Evolutionary conservation across 30 jellyfish, hydroid and myxozoan genomes (phyloP), one percentile per base, ranked within the genome.

Genomic region (Catostylus mosaicus): DNA sequence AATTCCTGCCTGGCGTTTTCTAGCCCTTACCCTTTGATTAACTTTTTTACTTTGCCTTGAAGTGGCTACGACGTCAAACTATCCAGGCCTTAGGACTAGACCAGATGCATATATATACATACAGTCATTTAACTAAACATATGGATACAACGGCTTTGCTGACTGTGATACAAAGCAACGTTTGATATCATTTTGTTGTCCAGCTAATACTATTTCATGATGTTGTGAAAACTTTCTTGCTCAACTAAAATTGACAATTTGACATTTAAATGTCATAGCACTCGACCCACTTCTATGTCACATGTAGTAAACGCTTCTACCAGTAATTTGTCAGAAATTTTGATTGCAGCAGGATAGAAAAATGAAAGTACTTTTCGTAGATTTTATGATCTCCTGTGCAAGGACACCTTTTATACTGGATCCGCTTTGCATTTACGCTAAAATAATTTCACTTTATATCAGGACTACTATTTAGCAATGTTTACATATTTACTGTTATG

Each of bases 241-340:
- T 2, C 12, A 10, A 35, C 88, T 3, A 62, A 62, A 5, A 50
- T 76, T 52, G 61, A 76, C 64, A 76, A 37, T 29, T 18, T 60
- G 23, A 76, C 29, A 20, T 76, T 3, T 54, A 76, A 35, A n/a
- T 7, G 45, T 5, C 88, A 76, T 54, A 76, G 88, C 88, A 59
- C 79, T 9, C 65, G 88, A 20, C 67, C 88, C 34, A 81, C 88
- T 18, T 34, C 79, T 27, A 60, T 81, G 19, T 75, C 87, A 26
- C 50, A 33, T 51, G 77, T 27, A 2, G 40, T 67, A 3, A 67
- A 31, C 22, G 50, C 36, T 18, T 19, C 7, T 5, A 2, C 24
- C 32, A 60, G 63, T 50, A 27, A 50, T 18, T 50, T 50, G 63
- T 2, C 19, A 52, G 47, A 22, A 5, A 30, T 29, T 9, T 36